Base-by-base conservation (phyloP, 2,113 vertebrate species). In the Cebus imitator region DNA sequence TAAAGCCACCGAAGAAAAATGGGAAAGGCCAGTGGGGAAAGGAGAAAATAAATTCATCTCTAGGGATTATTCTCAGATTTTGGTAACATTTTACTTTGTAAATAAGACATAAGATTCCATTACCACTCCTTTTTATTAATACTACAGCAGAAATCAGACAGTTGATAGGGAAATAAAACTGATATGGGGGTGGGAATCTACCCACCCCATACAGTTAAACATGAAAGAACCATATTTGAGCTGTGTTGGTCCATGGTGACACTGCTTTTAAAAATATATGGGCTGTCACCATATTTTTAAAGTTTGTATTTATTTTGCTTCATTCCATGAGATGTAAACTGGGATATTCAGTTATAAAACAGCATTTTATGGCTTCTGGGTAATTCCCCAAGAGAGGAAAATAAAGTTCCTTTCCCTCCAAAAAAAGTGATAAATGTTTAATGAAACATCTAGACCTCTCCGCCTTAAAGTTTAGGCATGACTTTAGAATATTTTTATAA, bases 251-350 rank as follows among this genome's bases (percentile, higher is more conserved):
- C 91, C 72, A 0, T 91, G 78, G 81, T 91, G 86, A 95, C 96
- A 97, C 90, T 86, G 94, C 94, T 96, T 97, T 95, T 95, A 80
- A 90, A 97, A 96, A 95, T 95, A 94, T 84, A 95, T 96, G 93
- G 95, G 79, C 88, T 66, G 0, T 94, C 89, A 95, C 95, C 61
- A 73, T 96, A 96, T 94, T 98, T 98, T 97, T 76, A 92, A 91
- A 94, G 93, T 98, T 97, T 96, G 45, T 95, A 94, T 97, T 98
- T 98, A 96, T 93, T 98, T 97, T 97, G 45, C 96, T 97, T 97
- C 86, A 4, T 98, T 96, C 86, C 84, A 87, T 1, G 32, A 97
- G 79, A 98, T 61, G 70, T 97, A 97, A 97, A 98, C 57, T 94
- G 93, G 78, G 64, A 94, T 95, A 96, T 87, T 85, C 82, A 94